These are phyloP conservation scores for Cheirogaleus medius DNA, from an alignment of 2,113 vertebrate species.

Conservation along the genomic window DNA sequence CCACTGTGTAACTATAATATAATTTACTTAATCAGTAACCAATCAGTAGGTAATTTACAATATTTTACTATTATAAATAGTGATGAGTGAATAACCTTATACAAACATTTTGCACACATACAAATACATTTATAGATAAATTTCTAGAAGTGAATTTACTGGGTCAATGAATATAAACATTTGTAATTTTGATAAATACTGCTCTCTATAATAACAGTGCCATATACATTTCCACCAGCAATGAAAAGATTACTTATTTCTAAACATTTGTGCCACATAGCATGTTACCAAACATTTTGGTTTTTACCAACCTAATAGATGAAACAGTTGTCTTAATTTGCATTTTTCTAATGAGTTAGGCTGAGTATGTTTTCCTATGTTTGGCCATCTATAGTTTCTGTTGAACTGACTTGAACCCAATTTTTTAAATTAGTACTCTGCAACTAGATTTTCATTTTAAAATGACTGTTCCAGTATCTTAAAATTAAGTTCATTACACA, in stretches of 20 bases:
- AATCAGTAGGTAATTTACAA: neutral
- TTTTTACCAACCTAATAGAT: neutral
- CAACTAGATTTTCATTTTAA: neutral
- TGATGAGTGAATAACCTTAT: neutral
- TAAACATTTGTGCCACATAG: neutral
- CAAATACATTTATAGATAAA: neutral
- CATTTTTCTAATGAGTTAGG: neutral
- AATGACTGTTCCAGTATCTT: neutral
- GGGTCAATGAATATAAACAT: neutral
- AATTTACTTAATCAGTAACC: neutral
- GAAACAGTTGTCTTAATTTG: neutral
- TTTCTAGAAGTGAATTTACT: neutral
- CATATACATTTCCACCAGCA: neutral
- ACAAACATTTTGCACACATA: neutral
- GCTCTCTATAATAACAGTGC: neutral
- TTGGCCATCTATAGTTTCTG: neutral
- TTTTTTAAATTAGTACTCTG: neutral
- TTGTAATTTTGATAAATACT: neutral
- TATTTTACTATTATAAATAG: neutral
- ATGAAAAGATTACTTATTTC: neutral
- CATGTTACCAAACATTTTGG: neutral
- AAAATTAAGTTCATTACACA: neutral
- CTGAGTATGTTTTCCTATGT: neutral
- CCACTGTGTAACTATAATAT: neutral
- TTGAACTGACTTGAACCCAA: neutral